phyloP scores from a whole-genome alignment of 2,113 vertebrate genomes.

The Mus musculus region GRCm39 chr10:102043001-102043500 shows the following conservation, averaged over 20 bases:
- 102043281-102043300: neutral
- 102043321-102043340: neutral
- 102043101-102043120: neutral
- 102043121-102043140: no score
- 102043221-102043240: neutral
- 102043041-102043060: conserved; percentile 43
- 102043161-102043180: neutral
- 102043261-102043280: neutral
- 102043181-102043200: neutral
- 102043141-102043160: no score
- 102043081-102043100: conserved; percentile 49
- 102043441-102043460: neutral
- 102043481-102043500: neutral
- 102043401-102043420: no score
- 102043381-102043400: neutral
- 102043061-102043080: conserved; percentile 33
- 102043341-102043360: neutral
- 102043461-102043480: neutral
- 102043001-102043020: conserved; percentile 70
- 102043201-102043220: conserved; percentile 14
- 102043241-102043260: neutral
- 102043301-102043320: neutral
- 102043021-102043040: conserved; percentile 5
- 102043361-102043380: no score
- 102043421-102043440: neutral